A percentile compares a stretch with the other conserved stretches of the same genome.
Conservation (phyloP, 2,888 invertebrate species). For the Lathronympha strigana region DNA sequence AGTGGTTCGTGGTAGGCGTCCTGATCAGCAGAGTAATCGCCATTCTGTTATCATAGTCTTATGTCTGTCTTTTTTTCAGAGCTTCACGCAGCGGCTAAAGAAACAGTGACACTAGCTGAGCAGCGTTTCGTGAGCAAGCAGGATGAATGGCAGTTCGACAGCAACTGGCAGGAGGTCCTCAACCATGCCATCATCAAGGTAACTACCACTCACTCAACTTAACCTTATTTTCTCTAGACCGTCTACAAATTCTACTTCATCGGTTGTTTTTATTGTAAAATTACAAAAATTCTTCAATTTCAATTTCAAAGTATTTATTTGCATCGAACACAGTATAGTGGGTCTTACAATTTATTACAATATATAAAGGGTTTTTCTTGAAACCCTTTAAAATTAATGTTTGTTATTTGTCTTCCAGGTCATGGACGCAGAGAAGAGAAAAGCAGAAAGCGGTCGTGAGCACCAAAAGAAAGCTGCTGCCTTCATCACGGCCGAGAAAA, state of each 20-base stretch:
- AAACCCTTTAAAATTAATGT: too few species aligned
- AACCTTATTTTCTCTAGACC: too few species aligned
- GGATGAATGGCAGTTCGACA: conserved; percentile 95
- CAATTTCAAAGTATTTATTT: too few species aligned
- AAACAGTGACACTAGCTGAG: conserved; percentile 96
- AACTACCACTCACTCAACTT: too few species aligned
- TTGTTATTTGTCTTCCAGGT: conserved; percentile 82
- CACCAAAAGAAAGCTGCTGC: conserved; percentile 92
- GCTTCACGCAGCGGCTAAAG: conserved; percentile 96
- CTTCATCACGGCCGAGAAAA: conserved; percentile 92
- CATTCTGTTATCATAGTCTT: neutral
- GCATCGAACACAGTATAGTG: too few species aligned
- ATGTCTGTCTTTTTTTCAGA: conserved; percentile 73
- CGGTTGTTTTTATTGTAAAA: too few species aligned
- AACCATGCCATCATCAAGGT: conserved; percentile 98
- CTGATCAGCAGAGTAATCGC: too few species aligned
- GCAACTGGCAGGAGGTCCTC: conserved; percentile 98
- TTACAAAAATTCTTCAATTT: too few species aligned
- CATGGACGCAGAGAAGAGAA: conserved; percentile 96
- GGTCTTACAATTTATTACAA: too few species aligned
- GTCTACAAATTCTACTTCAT: too few species aligned
- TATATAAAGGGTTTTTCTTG: too few species aligned
- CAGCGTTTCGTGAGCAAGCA: conserved; percentile 89
- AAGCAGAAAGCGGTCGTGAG: conserved; percentile 94
- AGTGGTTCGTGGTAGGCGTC: too few species aligned